Conservation (phyloP, 2,888 invertebrate genomes). For the Polylopha cassiicola region DNA sequence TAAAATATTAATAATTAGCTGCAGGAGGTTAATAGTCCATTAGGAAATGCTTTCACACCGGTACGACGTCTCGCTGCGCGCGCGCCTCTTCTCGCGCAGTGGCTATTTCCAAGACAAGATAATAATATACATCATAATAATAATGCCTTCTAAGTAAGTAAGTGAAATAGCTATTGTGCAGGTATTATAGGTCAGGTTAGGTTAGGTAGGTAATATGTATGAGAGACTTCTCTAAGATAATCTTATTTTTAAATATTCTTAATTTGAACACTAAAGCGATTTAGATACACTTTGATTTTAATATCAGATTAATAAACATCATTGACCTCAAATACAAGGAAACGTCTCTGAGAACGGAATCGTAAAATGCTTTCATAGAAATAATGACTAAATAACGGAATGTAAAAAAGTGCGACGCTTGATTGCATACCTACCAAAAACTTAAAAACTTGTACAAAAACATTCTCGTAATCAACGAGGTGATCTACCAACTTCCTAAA, state of each 20-base stretch:
- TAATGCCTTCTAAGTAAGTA: too few species aligned
- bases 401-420: constrained; percentile 52
- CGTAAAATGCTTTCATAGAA: constrained; percentile 47
- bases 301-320: too few species aligned
- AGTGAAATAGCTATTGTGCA: too few species aligned
- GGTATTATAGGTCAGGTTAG: too few species aligned
- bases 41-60: constrained; percentile 50
- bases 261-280: too few species aligned
- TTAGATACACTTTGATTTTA: too few species aligned
- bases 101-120: too few species aligned
- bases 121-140: too few species aligned
- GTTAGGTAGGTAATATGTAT: too few species aligned
- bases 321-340: constrained; percentile 11
- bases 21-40: constrained; percentile 63
- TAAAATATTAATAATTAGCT: constrained; percentile 70
- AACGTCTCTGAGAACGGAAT: constrained; percentile 42
- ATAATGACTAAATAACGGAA: constrained; percentile 46
- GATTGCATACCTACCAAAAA: constrained; percentile 42
- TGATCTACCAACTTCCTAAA: constrained; percentile 64
- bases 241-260: too few species aligned
- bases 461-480: constrained; percentile 66
- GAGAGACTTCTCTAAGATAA: too few species aligned
- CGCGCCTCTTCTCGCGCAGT: constrained; percentile 31
- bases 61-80: constrained; percentile 36
- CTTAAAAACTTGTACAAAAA: constrained; percentile 67